Evolutionary conservation across 2,113 vertebrate genomes (phyloP).

Genomic region (Climacteris rufus): DNA sequence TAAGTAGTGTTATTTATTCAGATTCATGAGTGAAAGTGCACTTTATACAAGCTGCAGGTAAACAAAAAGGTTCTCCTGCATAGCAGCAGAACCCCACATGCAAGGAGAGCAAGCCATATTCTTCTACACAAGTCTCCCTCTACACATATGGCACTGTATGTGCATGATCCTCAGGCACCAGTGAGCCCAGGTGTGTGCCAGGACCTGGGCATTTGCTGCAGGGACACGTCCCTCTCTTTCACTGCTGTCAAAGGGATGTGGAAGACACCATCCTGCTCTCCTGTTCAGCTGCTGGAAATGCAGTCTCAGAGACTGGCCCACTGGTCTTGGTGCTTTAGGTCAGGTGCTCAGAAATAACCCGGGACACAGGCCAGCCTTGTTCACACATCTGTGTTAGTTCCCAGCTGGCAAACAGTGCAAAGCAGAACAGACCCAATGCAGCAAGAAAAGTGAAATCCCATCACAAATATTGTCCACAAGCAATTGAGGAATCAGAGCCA

Average conservation of each 20-base stretch:
- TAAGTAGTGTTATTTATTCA: background rate
- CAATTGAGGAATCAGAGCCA: background rate
- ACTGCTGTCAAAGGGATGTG: background rate
- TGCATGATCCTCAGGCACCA: background rate
- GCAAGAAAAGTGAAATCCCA: background rate
- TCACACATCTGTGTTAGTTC: fast-evolving
- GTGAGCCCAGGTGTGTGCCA: background rate
- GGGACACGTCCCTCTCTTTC: fast-evolving
- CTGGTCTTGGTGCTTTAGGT: background rate
- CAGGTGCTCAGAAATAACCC: background rate
- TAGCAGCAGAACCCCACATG: fast-evolving
- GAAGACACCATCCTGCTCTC: fast-evolving
- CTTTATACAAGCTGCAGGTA: background rate
- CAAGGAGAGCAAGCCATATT: fast-evolving
- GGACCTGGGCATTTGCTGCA: fast-evolving
- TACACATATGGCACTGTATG: fast-evolving
- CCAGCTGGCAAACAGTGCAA: background rate
- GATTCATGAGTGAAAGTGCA: background rate
- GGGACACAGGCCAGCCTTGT: background rate
- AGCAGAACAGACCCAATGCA: background rate
- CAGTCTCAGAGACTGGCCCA: background rate
- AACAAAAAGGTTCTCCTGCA: background rate
- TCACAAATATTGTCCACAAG: background rate
- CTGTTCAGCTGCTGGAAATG: background rate
- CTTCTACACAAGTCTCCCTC: background rate